These are phyloP conservation scores for Carassius auratus DNA, from an alignment of 2,113 vertebrate species.

Conservation along the genomic window DNA sequence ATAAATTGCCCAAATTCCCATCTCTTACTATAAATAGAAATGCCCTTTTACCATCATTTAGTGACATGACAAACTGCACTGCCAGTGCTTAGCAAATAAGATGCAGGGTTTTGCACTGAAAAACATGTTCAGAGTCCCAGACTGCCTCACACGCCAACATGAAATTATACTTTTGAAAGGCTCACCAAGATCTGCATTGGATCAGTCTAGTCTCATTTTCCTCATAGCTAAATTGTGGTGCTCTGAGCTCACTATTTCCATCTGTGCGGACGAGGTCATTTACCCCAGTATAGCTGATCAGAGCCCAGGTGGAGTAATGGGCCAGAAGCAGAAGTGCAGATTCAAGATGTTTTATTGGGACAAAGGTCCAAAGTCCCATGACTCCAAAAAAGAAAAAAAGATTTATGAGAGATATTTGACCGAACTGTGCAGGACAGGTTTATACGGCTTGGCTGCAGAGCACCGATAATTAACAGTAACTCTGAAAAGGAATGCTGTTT, in stretches of 20 bases:
- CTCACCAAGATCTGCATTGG: neutral
- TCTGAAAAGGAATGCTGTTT: neutral
- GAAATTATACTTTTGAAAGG: neutral
- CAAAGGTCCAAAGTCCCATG: neutral
- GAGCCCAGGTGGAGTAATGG: conserved; percentile 6
- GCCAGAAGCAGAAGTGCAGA: neutral
- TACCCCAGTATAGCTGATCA: neutral
- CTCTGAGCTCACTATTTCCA: conserved; percentile 34
- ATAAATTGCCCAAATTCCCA: neutral
- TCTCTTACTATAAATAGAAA: neutral
- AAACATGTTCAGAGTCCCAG: neutral
- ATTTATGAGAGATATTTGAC: conserved; percentile 29
- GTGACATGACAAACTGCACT: neutral
- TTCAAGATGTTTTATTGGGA: conserved; percentile 10
- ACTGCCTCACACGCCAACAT: neutral
- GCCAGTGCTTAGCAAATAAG: neutral
- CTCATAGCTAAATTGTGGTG: neutral
- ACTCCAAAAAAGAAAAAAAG: neutral
- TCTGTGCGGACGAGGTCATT: neutral
- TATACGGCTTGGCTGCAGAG: conserved; percentile 1
- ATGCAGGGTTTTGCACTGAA: neutral
- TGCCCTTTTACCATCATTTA: neutral
- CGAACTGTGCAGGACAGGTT: neutral
- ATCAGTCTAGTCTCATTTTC: neutral
- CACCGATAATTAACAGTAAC: conserved; percentile 5